These are phyloP conservation scores for Rosalia funebris DNA, from an alignment of 2,888 invertebrate species.

Conservation along the genomic window DNA sequence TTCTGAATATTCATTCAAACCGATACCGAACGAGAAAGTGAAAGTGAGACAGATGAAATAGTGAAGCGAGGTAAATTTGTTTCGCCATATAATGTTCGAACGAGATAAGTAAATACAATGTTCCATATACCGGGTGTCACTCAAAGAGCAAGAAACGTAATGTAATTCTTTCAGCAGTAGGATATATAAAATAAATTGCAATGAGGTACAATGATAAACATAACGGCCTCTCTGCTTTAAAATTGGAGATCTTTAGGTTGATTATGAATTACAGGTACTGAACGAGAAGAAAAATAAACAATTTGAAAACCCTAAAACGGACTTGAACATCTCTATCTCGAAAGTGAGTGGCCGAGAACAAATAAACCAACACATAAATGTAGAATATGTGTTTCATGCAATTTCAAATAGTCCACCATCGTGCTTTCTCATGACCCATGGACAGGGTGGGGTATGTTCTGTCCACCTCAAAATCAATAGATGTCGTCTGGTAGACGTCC, in stretches of 20 bases:
- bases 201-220: conserved; percentile 5
- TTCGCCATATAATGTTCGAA: not conserved
- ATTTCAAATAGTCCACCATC: too few species aligned
- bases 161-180: not conserved
- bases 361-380: too few species aligned
- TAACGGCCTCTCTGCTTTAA: not conserved
- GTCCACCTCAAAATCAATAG: too few species aligned
- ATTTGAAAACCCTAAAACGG: too few species aligned
- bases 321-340: too few species aligned
- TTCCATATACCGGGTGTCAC: not conserved
- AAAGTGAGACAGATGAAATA: not conserved
- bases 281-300: not conserved
- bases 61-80: not conserved
- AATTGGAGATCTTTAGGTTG: conserved; percentile 4
- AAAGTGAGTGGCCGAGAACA: too few species aligned
- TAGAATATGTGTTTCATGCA: too few species aligned
- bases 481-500: too few species aligned
- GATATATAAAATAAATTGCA: conserved; percentile 6
- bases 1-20: not conserved
- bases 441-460: too few species aligned
- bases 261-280: conserved; percentile 2
- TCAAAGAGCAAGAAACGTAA: not conserved
- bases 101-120: not conserved
- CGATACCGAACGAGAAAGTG: not conserved
- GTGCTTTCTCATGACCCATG: too few species aligned